Evolutionary conservation across 2,888 invertebrate species (phyloP), one percentile per base, ranked within the genome.

Genomic region (Platynereis dumerilii): DNA sequence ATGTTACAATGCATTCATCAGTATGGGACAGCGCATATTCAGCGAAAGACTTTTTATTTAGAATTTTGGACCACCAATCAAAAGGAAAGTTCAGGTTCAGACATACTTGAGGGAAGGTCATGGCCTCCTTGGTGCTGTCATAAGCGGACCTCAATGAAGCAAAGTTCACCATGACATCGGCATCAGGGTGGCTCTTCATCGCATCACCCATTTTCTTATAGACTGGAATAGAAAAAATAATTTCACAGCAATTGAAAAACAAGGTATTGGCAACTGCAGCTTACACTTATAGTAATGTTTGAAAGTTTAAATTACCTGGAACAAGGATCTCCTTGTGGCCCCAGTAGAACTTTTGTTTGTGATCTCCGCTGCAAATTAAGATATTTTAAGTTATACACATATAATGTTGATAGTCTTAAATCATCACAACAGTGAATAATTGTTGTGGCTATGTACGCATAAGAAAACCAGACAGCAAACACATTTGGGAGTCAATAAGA

Each of bases 301-400:
- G n/a, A n/a, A n/a, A n/a, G n/a, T n/a, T n/a, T n/a, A n/a, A n/a
- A n/a, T 34, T 34, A 34, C 34, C 34, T 7, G 34, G 34, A 78
- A 96, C 90, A 28, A 96, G 88, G 57, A 96, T 91, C 83, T 98
- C 98, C 83, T 97, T 96, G 86, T 99, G 98, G 0, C 99, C 99
- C 91, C 97, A 99, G 85, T 99, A 99, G 87, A 94, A 99, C 85
- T 99, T 99, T 86, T 97, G 97, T 82, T 96, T 97, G 86, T 99
- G 98, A 85, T 99, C 97, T 0, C 96, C 96, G 27, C 86, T 86
- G 17, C 24, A 27, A 45, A n/a, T n/a, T n/a, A n/a, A n/a, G n/a
- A n/a, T n/a, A 42, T 42, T 12, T 42, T 12, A 42, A 42, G 10
- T 12, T 42, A 42, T 42, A 42, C 17, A 42, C 17, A n/a, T n/a